phyloP scores from a whole-genome alignment of 2,113 vertebrate genomes.

The Myotis davidii region DNA sequence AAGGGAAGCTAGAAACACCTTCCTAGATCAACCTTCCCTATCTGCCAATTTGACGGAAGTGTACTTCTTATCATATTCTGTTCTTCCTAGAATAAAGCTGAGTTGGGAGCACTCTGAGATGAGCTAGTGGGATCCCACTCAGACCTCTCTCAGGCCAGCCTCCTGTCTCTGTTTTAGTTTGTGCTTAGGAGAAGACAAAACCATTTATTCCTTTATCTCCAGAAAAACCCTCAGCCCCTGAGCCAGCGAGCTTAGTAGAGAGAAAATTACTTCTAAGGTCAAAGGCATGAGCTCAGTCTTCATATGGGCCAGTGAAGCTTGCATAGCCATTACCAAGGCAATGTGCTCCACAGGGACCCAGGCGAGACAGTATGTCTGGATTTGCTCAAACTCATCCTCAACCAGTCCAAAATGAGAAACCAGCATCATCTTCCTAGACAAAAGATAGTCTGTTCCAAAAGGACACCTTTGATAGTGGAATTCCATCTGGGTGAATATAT shows the following conservation, averaged over 20 bases:
- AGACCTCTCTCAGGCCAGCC: not conserved
- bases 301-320: conserved; percentile 62
- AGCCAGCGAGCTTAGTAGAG: conserved; percentile 57
- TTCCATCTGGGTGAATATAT: conserved; percentile 48
- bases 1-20: not conserved
- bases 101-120: not conserved
- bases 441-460: conserved; percentile 57
- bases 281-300: conserved; percentile 69
- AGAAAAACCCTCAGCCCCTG: conserved; percentile 42
- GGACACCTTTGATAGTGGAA: conserved; percentile 55
- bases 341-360: conserved; percentile 60
- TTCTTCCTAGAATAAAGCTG: conserved; percentile 44
- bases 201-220: conserved; percentile 34
- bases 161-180: conserved; percentile 54
- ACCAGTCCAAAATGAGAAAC: conserved; percentile 56
- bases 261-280: conserved; percentile 63
- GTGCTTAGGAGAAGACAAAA: conserved; percentile 35
- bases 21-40: not conserved
- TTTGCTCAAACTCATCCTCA: conserved; percentile 58
- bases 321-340: conserved; percentile 65
- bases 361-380: conserved; percentile 71
- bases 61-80: not conserved
- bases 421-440: conserved; percentile 60
- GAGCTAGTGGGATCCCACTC: not conserved
- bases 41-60: not conserved